phyloP scores from a whole-genome alignment of 1,140 invertebrate species.

The Eufriesea mexicana region DNA sequence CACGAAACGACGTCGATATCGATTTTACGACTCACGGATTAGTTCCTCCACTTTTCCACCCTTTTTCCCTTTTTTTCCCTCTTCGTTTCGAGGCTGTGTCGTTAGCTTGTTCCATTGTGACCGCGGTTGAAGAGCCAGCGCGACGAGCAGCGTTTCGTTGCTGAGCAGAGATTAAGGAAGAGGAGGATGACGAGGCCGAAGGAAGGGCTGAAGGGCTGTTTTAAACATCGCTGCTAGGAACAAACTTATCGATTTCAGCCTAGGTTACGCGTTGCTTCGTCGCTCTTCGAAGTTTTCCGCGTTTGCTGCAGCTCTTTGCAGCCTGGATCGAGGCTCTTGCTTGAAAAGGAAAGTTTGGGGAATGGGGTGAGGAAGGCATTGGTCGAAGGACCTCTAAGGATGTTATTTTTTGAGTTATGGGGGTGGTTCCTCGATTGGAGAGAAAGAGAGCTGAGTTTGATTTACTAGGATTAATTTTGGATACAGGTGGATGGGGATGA shows the following conservation, averaged over 20 bases:
- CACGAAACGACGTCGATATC: constrained; percentile 34
- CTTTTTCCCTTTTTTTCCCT: not conserved
- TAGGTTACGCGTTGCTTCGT: not conserved
- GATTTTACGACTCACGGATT: constrained; percentile 42
- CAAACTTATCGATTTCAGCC: constrained; percentile 41
- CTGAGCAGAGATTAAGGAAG: constrained; percentile 30
- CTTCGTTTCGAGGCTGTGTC: constrained; percentile 7
- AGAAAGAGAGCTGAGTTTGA: no score
- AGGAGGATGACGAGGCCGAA: constrained; percentile 1
- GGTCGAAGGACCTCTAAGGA: not conserved
- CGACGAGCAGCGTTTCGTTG: constrained; percentile 18
- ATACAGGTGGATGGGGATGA: no score
- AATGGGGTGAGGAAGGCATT: not conserved
- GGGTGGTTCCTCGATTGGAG: no score
- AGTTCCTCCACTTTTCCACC: constrained; percentile 13
- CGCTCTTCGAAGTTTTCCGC: not conserved
- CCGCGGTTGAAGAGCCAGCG: not conserved
- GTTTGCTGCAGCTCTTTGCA: not conserved
- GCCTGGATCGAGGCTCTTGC: not conserved
- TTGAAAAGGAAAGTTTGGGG: constrained; percentile 9
- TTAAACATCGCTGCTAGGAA: constrained; percentile 23
- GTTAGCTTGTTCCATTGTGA: constrained; percentile 25
- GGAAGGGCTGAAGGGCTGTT: not conserved
- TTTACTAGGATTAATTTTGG: no score
- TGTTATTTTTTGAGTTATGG: not conserved